Evolutionary conservation across 30 jellyfish, hydroid and myxozoan species (phyloP).

Genomic region (Aurelia sp.): DNA sequence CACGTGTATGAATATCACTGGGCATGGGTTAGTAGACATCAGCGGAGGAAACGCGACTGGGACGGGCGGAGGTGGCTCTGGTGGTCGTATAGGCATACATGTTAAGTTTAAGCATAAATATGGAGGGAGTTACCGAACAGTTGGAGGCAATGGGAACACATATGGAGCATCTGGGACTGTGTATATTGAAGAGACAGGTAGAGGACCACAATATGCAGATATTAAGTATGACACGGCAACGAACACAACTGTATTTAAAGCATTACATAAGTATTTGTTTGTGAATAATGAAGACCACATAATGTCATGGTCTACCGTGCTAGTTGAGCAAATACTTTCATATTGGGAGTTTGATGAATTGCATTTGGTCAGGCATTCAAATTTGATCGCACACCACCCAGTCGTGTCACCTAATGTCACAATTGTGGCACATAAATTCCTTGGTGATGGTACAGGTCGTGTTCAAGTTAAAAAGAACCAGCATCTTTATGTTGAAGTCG

Average conservation of each 20-base stretch:
- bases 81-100: constrained; percentile 70
- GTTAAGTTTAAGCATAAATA: constrained; percentile 41
- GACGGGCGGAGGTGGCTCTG: constrained; percentile 69
- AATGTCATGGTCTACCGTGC: constrained; percentile 70
- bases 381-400: constrained; percentile 58
- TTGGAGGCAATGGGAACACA: constrained; percentile 65
- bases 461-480: constrained; percentile 51
- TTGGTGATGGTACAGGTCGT: constrained; percentile 72
- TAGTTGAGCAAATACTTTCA: constrained; percentile 34
- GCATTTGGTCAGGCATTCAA: constrained; percentile 62
- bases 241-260: constrained; percentile 49
- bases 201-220: constrained; percentile 70
- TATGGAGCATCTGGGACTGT: constrained; percentile 70
- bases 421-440: constrained; percentile 49
- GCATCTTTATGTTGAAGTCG: constrained; percentile 65
- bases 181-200: constrained; percentile 61
- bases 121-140: constrained; percentile 64
- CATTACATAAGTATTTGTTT: constrained; percentile 50
- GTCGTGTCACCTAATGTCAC: constrained; percentile 59
- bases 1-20: constrained; percentile 52
- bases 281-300: constrained; percentile 50
- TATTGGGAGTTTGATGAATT: constrained; percentile 68
- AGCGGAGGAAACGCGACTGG: constrained; percentile 70
- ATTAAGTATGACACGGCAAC: constrained; percentile 38
- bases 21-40: constrained; percentile 60